Evolutionary conservation across 2,113 vertebrate genomes (phyloP).

Genomic region (Sceloporus tristichus): DNA sequence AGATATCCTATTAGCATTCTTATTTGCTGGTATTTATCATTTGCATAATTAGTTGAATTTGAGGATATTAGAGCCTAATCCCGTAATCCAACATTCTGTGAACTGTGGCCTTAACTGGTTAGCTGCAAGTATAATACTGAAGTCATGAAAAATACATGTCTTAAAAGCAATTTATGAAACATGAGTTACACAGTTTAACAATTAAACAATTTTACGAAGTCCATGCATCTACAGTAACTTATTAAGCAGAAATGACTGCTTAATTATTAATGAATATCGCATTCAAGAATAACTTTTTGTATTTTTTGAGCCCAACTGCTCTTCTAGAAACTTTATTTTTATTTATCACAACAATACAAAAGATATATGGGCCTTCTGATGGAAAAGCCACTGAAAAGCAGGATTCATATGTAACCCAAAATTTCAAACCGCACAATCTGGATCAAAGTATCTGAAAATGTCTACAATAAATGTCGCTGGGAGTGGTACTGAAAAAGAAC

Average conservation of each 20-base stretch:
- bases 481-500: neutral
- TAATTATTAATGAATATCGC: slow-evolving; percentile 71
- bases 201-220: slow-evolving; percentile 46
- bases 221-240: neutral
- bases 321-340: slow-evolving; percentile 15
- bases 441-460: neutral
- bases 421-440: neutral
- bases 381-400: neutral
- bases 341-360: neutral
- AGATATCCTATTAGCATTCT: slow-evolving; percentile 20
- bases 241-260: slow-evolving; percentile 59
- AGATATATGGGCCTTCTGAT: rapidly evolving
- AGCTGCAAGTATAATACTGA: neutral
- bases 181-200: slow-evolving; percentile 73
- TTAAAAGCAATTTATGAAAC: slow-evolving; percentile 59
- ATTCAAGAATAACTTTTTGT: slow-evolving; percentile 71
- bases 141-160: too few relatives aligned
- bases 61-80: slow-evolving; percentile 46
- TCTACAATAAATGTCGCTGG: too few relatives aligned
- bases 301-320: slow-evolving; percentile 58
- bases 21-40: slow-evolving; percentile 54
- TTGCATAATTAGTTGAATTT: slow-evolving; percentile 62
- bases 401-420: neutral
- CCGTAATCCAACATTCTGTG: slow-evolving; percentile 64
- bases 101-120: slow-evolving; percentile 66